Evolutionary conservation across 2,888 invertebrate genomes (phyloP).

Genomic region (Aphidoletes aphidimyza): DNA sequence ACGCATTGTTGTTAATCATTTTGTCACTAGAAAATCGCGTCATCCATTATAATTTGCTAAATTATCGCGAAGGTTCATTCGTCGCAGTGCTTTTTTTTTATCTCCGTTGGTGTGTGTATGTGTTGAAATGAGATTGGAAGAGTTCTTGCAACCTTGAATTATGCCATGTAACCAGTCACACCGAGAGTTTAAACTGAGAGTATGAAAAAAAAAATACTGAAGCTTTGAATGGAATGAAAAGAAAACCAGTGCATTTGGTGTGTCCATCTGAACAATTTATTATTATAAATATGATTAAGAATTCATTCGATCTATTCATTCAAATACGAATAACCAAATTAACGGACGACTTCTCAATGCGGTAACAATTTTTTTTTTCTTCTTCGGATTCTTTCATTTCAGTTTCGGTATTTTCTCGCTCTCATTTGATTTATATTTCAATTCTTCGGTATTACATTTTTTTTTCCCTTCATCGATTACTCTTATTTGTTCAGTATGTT

Average conservation of each 20-base stretch:
- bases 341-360: slow-evolving; percentile 18
- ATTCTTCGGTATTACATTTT: background rate
- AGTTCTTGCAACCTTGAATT: background rate
- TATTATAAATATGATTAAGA: slow-evolving; percentile 50
- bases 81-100: background rate
- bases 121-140: too few species aligned
- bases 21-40: slow-evolving; percentile 47
- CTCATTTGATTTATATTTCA: slow-evolving; percentile 28
- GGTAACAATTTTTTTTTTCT: background rate
- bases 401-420: background rate
- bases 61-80: too few species aligned
- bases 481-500: background rate
- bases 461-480: background rate
- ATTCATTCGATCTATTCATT: slow-evolving; percentile 45
- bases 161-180: background rate
- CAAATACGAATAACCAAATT: slow-evolving; percentile 44
- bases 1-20: slow-evolving; percentile 54
- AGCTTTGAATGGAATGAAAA: background rate
- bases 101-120: too few species aligned
- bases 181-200: too few species aligned
- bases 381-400: background rate
- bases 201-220: too few species aligned
- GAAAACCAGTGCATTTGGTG: background rate
- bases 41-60: slow-evolving; percentile 52
- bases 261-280: slow-evolving; percentile 43